Evolutionary conservation across 2,797 vertebrate genomes (phyloP), one percentile per base, ranked within the genome.

Genomic region (Buphagus erythrorhynchus): DNA sequence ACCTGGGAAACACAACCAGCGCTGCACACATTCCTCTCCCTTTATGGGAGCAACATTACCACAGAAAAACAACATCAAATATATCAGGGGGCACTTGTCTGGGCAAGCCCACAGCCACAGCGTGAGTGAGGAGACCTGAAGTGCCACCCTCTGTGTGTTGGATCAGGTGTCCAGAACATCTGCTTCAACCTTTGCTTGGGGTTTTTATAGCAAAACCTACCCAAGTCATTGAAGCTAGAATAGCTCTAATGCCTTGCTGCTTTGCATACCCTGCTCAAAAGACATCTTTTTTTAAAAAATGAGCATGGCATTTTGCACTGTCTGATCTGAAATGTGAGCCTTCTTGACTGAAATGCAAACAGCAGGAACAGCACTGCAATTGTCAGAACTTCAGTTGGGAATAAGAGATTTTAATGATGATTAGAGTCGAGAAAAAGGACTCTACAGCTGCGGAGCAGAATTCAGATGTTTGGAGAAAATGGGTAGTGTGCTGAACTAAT

Each of bases 401-500:
- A 54, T 21, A 63, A 45, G 40, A 88, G 58, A n/a, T 93, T 85
- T 73, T 73, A 84, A 49, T 35, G 13, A 29, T 58, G 51, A 58
- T 58, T 69, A 77, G 16, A 81, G 21, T 9, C 33, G 45, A 88
- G 54, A 33, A 61, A 93, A 78, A 74, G 25, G 42, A 42, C 45
- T 91, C 84, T 89, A 54, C 16, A 61, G 58, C 24, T 73, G 58
- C 11, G 11, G 43, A 86, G 43, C 5, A 33, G 38, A 88, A 91
- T 83, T 96, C 95, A 95, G 82, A 93, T 96, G 29, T 91, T 79
- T 76, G 67, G 59, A 80, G 83, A 91, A 55, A 86, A 61, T 6
- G 20, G n/a, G 49, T 20, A 81, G 13, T 5, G 16, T 89, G 79
- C 46, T 94, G 88, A 87, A 38, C 68, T 88, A 62, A 73, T 66